Conservation (phyloP, 2,888 invertebrate species). For the Thecophora atra region DNA sequence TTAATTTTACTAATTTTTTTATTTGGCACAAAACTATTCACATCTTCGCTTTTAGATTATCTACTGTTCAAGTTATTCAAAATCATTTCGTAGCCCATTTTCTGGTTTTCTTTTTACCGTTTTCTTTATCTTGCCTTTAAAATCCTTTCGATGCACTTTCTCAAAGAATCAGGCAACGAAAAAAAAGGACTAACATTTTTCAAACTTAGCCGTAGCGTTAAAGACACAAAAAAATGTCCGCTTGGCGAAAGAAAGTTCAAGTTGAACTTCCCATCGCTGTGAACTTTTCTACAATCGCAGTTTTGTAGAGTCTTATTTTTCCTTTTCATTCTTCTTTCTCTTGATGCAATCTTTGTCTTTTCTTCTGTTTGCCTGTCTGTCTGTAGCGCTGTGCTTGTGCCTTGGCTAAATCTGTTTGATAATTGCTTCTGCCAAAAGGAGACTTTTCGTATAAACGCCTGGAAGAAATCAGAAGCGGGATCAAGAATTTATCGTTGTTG, state of each 20-base stretch:
- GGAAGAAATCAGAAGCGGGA: conserved; percentile 1
- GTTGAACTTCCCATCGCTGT: too few species aligned
- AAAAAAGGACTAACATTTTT: not conserved
- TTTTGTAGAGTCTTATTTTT: too few species aligned
- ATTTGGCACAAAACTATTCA: not conserved
- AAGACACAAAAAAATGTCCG: not conserved
- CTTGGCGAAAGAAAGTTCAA: too few species aligned
- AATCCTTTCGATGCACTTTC: not conserved
- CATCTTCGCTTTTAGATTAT: not conserved
- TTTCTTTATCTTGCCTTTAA: not conserved
- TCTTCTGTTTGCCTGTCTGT: not conserved
- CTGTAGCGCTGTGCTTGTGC: not conserved
- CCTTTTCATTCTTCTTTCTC: not conserved
- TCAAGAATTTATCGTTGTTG: not conserved
- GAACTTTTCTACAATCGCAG: too few species aligned
- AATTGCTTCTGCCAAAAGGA: not conserved
- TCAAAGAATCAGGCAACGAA: not conserved
- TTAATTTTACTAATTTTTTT: not conserved
- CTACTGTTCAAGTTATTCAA: not conserved
- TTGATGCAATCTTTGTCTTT: conserved; percentile 1
- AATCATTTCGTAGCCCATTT: not conserved
- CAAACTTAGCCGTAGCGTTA: not conserved
- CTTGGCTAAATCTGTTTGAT: not conserved
- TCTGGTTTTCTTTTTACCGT: too few species aligned
- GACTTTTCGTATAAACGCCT: not conserved